These are phyloP conservation scores for Danio jaintianensis DNA, from an alignment of 2,797 vertebrate species.

Conservation along the genomic window DNA sequence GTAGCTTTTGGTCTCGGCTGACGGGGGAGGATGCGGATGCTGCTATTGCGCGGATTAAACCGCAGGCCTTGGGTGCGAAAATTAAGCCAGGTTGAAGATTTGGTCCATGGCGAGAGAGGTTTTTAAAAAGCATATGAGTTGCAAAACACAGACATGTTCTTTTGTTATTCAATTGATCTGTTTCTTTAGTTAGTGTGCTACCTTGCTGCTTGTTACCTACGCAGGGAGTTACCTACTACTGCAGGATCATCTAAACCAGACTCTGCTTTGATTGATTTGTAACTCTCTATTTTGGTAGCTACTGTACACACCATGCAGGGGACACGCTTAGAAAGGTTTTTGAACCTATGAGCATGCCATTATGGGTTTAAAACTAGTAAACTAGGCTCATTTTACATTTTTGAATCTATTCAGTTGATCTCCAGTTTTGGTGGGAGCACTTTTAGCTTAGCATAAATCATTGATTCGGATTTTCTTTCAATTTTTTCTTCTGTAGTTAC, in stretches of 20 bases:
- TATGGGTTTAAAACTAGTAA: background rate
- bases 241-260: background rate
- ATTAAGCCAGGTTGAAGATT: slow-evolving; percentile 16
- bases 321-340: too few relatives aligned
- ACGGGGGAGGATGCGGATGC: slow-evolving; percentile 32
- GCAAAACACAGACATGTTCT: background rate
- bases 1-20: slow-evolving; percentile 46
- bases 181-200: background rate
- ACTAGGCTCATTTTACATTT: too few relatives aligned
- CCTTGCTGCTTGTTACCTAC: background rate
- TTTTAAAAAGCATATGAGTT: background rate
- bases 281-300: background rate
- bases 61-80: background rate
- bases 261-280: background rate
- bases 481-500: too few relatives aligned
- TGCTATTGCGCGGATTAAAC: slow-evolving; percentile 52
- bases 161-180: background rate
- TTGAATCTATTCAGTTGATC: too few relatives aligned
- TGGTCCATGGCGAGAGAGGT: background rate
- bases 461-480: too few relatives aligned
- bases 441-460: too few relatives aligned
- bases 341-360: too few relatives aligned
- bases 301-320: background rate
- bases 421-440: too few relatives aligned
- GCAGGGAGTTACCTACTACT: too few relatives aligned